A percentile compares a stretch with the other conserved stretches of the same genome.
Evolutionary conservation across 2,888 invertebrate species (phyloP).

Genomic region (Caenorhabditis japonica): DNA sequence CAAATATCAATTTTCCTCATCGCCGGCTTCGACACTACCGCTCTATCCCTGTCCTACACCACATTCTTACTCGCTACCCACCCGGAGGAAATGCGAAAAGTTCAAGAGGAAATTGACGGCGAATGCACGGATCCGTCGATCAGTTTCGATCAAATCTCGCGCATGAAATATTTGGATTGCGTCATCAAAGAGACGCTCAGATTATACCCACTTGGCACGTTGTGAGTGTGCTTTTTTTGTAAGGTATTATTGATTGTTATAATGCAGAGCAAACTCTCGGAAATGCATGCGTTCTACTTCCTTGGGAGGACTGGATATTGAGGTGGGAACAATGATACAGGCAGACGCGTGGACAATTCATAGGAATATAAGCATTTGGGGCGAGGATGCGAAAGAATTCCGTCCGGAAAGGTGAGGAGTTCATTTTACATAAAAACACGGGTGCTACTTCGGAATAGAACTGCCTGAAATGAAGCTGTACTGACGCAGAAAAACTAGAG

Average conservation of each 20-base stretch:
- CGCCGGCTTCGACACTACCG: constrained; percentile 81
- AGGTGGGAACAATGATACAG: constrained; percentile 40
- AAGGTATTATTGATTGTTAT: too few relatives aligned
- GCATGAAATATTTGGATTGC: constrained; percentile 60
- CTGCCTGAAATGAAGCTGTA: too few relatives aligned
- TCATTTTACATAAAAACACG: too few relatives aligned
- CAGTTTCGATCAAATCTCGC: constrained; percentile 46
- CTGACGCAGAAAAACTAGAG: too few relatives aligned
- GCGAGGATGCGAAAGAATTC: constrained; percentile 55
- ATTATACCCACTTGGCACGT: constrained; percentile 53
- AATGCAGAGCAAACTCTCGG: constrained; percentile 14
- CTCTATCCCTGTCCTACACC: constrained; percentile 79
- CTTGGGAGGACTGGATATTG: constrained; percentile 64
- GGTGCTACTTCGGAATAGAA: too few relatives aligned
- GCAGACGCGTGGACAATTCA: constrained; percentile 31
- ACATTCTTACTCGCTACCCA: constrained; percentile 79
- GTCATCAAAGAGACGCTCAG: constrained; percentile 61
- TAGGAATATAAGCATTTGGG: constrained; percentile 33
- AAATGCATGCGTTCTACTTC: constrained; percentile 43
- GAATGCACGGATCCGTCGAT: constrained; percentile 45
- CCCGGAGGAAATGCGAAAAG: constrained; percentile 65
- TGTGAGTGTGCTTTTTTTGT: too few relatives aligned
- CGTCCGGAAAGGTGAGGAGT: constrained; percentile 43
- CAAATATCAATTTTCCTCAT: constrained; percentile 79
- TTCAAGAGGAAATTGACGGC: constrained; percentile 52